Evolutionary conservation across 2,797 vertebrate genomes (phyloP).

Genomic region (Coilia nasus): DNA sequence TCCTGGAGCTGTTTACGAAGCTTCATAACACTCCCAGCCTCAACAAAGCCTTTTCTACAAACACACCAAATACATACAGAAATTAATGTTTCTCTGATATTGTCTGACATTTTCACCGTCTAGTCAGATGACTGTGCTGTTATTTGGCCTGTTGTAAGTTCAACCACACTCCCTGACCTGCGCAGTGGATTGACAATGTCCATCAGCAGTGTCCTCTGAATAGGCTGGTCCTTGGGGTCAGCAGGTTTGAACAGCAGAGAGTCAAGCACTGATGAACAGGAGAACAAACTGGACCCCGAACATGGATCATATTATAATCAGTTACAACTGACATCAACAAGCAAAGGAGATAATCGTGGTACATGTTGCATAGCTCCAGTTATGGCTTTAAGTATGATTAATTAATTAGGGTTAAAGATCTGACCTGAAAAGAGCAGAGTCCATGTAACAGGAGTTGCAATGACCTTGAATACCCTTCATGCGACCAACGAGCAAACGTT

Average conservation of each 20-base stretch:
- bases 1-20: constrained; percentile 83
- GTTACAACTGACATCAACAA: neutral
- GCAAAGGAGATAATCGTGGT: neutral
- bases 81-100: neutral
- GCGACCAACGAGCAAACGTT: constrained; percentile 71
- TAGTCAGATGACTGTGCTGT: neutral
- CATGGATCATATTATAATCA: neutral
- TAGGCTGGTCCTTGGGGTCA: constrained; percentile 61
- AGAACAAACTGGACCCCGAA: constrained; percentile 79
- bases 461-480: constrained; percentile 92
- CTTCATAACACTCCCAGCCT: constrained; percentile 80
- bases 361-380: neutral
- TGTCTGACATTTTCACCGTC: neutral
- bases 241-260: constrained; percentile 85
- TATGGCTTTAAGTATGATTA: neutral
- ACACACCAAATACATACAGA: neutral
- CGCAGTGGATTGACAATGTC: constrained; percentile 88
- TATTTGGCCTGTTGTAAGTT: neutral
- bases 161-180: constrained; percentile 66
- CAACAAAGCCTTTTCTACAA: constrained; percentile 82
- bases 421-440: constrained; percentile 87
- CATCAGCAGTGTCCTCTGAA: constrained; percentile 83
- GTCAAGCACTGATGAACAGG: constrained; percentile 86
- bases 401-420: constrained; percentile 8
- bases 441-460: constrained; percentile 95